Base-by-base conservation (phyloP, 2,113 vertebrate species). In the Strix aluco region DNA sequence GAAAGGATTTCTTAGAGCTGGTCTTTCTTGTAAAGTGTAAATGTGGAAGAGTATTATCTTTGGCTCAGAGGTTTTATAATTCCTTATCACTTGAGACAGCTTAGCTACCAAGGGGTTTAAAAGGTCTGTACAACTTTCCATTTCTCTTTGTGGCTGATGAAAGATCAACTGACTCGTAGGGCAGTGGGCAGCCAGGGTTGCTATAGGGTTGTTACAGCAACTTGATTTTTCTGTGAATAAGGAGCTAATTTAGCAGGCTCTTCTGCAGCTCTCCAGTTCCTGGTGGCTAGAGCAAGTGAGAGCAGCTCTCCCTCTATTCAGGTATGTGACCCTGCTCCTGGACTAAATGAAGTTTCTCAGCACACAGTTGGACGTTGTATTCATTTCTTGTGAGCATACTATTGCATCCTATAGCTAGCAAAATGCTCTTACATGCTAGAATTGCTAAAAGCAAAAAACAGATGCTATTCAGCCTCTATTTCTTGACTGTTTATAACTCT, bases 161-260 rank as follows among this genome's bases (percentile, higher is more conserved):
- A 96, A 97, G 66, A 75, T 62, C 58, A 57, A 15, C 62, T 51
- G 52, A 66, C 59, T 85, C 7, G 11, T 23, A 72, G 59, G 73
- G 84, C 72, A 74, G 81, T 57, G 90, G 85, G 69, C 90, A 94
- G 57, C 87, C 66, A 27, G 40, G 47, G 90, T 69, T 97, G 91
- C 90, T 95, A n/a, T 32, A 25, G 62, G 61, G 91, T 96, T 97
- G 87, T 92, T 92, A 84, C 91, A 94, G 94, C 71, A 94, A 91
- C 95, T 55, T 84, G 40, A 29, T 79, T 96, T 96, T 96, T 96
- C 94, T 89, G 79, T 84, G 82, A 92, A 67, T 65, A n/a, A 72
- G 88, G 78, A 94, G 59, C 13, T 57, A 58, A 90, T 3, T 66
- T 86, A 67, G 44, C 58, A 83, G 81, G 74, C 90, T 79, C 6